Evolutionary conservation across 1,140 invertebrate genomes (phyloP).

Genomic region (Lithobius niger): DNA sequence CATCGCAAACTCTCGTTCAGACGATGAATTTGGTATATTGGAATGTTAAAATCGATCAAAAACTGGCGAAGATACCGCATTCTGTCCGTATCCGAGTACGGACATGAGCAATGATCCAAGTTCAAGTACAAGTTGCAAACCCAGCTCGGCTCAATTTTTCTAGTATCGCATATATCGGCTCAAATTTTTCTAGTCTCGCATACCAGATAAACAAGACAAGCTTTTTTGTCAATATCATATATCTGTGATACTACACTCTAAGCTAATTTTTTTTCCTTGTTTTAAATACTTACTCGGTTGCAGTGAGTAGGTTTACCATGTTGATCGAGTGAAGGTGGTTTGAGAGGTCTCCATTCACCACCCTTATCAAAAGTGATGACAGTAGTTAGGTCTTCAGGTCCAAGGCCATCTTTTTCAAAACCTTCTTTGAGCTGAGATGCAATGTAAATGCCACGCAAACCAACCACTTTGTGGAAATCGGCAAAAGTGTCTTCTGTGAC

Average conservation of each 20-base stretch:
- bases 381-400: slow-evolving; percentile 56
- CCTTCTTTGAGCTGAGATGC: slow-evolving; percentile 55
- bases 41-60: too few species aligned
- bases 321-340: slow-evolving; percentile 48
- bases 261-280: neutral
- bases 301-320: slow-evolving; percentile 50
- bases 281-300: slow-evolving; percentile 30
- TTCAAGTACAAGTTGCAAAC: too few species aligned
- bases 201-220: too few species aligned
- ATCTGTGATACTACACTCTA: neutral
- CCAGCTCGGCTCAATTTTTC: too few species aligned
- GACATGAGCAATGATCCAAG: too few species aligned
- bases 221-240: too few species aligned
- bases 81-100: too few species aligned
- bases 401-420: slow-evolving; percentile 35
- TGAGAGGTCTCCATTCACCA: slow-evolving; percentile 58
- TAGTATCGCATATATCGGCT: too few species aligned
- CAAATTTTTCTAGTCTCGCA: too few species aligned
- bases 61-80: too few species aligned
- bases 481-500: slow-evolving; percentile 66
- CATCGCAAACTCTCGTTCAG: too few species aligned
- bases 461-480: slow-evolving; percentile 77
- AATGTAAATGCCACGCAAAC: slow-evolving; percentile 74
- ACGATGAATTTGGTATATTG: too few species aligned
- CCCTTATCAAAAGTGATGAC: slow-evolving; percentile 82